These are phyloP conservation scores for Chrysodeixis includens DNA, from an alignment of 2,888 invertebrate species.

Conservation along the genomic window DNA sequence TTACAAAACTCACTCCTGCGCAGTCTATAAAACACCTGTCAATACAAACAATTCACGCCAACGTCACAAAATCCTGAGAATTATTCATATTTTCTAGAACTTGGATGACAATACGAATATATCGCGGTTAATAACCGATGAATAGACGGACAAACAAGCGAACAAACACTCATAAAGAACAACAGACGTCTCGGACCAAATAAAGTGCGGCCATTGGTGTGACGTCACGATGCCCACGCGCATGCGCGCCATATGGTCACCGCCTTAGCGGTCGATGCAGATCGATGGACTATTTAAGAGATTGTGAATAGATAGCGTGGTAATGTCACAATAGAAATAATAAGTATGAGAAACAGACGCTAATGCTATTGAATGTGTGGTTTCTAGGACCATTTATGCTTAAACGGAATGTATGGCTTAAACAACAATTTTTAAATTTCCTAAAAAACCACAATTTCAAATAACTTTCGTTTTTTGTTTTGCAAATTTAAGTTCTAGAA, in stretches of 20 bases:
- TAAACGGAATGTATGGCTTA: too few relatives aligned
- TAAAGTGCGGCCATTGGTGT: conserved; percentile 65
- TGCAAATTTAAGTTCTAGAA: too few relatives aligned
- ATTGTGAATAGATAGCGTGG: not conserved
- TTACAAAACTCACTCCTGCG: too few relatives aligned
- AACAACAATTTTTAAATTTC: too few relatives aligned
- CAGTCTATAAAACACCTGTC: not conserved
- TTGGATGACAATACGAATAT: conserved; percentile 4
- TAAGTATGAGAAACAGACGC: too few relatives aligned
- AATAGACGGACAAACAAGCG: not conserved
- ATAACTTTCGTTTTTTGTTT: too few relatives aligned
- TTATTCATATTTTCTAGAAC: conserved; percentile 1
- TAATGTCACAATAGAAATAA: too few relatives aligned
- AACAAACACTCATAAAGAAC: conserved; percentile 10
- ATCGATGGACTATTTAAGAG: conserved; percentile 14
- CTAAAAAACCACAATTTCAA: too few relatives aligned
- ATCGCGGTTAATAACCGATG: not conserved
- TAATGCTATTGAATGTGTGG: too few relatives aligned
- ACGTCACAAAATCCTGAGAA: conserved; percentile 3
- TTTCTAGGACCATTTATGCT: too few relatives aligned
- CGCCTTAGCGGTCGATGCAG: conserved; percentile 39
- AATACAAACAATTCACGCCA: not conserved
- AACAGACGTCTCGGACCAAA: conserved; percentile 54
- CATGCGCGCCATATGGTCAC: conserved; percentile 71
- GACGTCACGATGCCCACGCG: conserved; percentile 75